A percentile compares a stretch with the other conserved stretches of the same genome.
Conservation (phyloP, 2,113 vertebrate species). For the Lucifuga dentata region DNA sequence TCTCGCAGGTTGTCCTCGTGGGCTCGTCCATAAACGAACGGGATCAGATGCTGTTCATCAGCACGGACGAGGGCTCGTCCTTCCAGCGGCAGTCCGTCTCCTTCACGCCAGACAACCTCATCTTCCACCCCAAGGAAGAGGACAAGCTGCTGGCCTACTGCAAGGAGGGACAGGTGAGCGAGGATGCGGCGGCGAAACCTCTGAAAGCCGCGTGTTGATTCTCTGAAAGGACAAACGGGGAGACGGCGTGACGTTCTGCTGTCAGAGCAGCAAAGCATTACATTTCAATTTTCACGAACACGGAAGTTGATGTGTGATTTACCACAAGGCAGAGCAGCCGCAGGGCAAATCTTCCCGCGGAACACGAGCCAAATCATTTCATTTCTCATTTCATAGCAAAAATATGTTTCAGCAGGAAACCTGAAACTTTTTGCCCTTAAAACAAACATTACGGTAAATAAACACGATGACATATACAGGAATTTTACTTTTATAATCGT, state of each 20-base stretch:
- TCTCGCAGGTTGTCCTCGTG: constrained; percentile 92
- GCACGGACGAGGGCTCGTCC: constrained; percentile 91
- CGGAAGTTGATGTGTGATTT: constrained; percentile 28
- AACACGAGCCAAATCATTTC: constrained; percentile 8
- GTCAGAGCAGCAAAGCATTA: constrained; percentile 27
- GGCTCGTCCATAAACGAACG: constrained; percentile 92
- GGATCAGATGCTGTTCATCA: constrained; percentile 95
- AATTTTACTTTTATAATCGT: no score
- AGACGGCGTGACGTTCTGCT: neutral
- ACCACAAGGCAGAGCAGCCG: constrained; percentile 9
- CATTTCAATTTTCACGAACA: constrained; percentile 19
- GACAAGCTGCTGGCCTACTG: constrained; percentile 94
- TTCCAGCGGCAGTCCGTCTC: constrained; percentile 90
- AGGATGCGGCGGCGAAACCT: neutral
- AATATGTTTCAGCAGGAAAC: neutral
- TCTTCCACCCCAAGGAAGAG: constrained; percentile 95
- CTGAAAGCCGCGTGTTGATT: no score
- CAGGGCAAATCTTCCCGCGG: constrained; percentile 8
- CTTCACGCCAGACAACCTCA: constrained; percentile 90
- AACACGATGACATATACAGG: no score
- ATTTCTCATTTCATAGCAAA: neutral
- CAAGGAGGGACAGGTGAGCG: constrained; percentile 89
- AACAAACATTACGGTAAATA: no score
- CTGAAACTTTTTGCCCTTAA: neutral
- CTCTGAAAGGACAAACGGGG: constrained; percentile 3